These are phyloP conservation scores for Gymnocheta viridis DNA, from an alignment of 2,888 invertebrate genomes.

Conservation along the genomic window DNA sequence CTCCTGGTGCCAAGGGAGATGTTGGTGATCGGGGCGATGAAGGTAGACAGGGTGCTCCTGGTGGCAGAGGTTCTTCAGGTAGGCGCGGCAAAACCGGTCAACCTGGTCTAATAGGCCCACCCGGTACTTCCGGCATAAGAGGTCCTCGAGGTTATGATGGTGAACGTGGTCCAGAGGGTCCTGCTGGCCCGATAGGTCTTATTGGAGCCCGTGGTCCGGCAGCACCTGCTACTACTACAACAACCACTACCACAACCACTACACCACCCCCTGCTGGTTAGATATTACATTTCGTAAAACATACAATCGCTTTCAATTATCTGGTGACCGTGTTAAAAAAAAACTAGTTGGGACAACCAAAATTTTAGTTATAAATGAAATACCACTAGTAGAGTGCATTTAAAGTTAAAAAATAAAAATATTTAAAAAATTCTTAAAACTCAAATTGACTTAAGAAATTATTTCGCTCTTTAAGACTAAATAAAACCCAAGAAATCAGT, in stretches of 20 bases:
- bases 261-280: neutral
- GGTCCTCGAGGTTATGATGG: conserved; percentile 70
- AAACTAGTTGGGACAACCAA: too few species aligned
- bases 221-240: neutral
- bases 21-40: conserved; percentile 68
- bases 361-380: too few species aligned
- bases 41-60: conserved; percentile 62
- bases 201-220: conserved; percentile 49
- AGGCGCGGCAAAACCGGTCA: conserved; percentile 45
- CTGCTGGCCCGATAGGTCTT: conserved; percentile 62
- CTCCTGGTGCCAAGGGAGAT: conserved; percentile 57
- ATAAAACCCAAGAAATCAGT: too few species aligned
- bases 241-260: neutral
- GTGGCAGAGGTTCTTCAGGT: conserved; percentile 61
- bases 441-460: too few species aligned
- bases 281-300: neutral
- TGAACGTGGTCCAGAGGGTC: conserved; percentile 67
- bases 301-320: neutral
- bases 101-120: conserved; percentile 67
- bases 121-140: conserved; percentile 51
- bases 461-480: too few species aligned
- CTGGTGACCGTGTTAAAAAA: too few species aligned
- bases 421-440: too few species aligned
- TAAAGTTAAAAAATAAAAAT: too few species aligned
- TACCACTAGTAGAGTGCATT: too few species aligned